Base-by-base conservation (phyloP, 2,888 invertebrate genomes). In the Parelbella ahira region DNA sequence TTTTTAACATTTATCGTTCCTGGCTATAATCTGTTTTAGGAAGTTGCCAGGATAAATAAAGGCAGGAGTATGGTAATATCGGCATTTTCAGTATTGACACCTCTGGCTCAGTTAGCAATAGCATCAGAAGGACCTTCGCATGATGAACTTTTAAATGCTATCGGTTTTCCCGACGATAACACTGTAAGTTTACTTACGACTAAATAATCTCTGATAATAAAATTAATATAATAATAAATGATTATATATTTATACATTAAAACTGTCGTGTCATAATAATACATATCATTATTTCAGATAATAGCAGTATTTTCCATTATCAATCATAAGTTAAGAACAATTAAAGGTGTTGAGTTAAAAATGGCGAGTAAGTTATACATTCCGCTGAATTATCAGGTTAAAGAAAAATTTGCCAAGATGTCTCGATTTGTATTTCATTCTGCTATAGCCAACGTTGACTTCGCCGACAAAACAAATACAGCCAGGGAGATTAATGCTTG, bases 121-220 rank as follows among this genome's bases (percentile, higher is more conserved):
- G 41, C 21, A 7, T 33, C 41, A 1, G 19, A 21, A 3, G 41
- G 41, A 5, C 7, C 20, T 0, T 24, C 41, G n/a, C 33, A 27
- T n/a, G 33, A 41, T 7, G 41, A 41, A 33, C 12, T 41, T 3
- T 7, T 32, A 2, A 39, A 32, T 2, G 24, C 25, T 19, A 19
- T 39, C n/a, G 39, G 32, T 24, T 8, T 39, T 3, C 24, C 30
- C 0, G n/a, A 25, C 25, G 20, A 39, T 1, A 9, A 33, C 5
- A 1, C 7, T 7, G 32, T 33, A 12, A 8, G 32, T 1, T 6
- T 18, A n/a, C n/a, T n/a, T n/a, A n/a, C n/a, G n/a, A n/a, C n/a
- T n/a, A n/a, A n/a, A n/a, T n/a, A n/a, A n/a, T n/a, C n/a, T n/a
- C n/a, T n/a, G n/a, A n/a, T n/a, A n/a, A n/a, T n/a, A n/a, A n/a